Percentiles rank a stretch among this genome's conserved stretches.
Conservation (phyloP, 2,797 vertebrate species). For the Catostomus latipinnis region DNA sequence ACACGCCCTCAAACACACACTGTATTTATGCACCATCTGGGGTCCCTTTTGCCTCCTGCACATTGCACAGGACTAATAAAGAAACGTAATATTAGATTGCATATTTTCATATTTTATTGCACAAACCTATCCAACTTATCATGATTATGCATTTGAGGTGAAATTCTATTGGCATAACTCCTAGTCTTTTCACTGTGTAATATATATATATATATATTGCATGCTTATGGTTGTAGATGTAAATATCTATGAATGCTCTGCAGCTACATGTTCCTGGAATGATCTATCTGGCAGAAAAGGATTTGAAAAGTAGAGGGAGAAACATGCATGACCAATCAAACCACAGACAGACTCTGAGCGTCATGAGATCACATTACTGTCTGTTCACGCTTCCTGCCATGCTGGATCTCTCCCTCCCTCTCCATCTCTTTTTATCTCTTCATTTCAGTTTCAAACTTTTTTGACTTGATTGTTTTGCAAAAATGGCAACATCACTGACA, state of each 20-base stretch:
- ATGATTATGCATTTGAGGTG: neutral
- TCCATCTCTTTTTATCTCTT: no score
- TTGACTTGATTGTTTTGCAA: neutral
- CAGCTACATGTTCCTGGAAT: constrained; percentile 5
- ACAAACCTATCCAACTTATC: neutral
- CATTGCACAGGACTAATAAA: constrained; percentile 1
- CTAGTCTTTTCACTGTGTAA: neutral
- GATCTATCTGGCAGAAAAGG: constrained; percentile 25
- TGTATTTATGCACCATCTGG: neutral
- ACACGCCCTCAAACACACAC: neutral
- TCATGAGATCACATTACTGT: constrained; percentile 73
- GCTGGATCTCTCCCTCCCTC: neutral
- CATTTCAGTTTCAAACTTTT: neutral
- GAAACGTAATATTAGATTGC: neutral
- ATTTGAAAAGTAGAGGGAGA: constrained; percentile 80
- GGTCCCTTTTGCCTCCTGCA: neutral
- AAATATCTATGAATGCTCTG: neutral
- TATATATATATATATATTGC: no score
- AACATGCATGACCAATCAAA: constrained; percentile 78
- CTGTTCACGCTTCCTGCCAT: constrained; percentile 24
- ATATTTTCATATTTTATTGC: neutral
- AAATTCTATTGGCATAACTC: neutral
- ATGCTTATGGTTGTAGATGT: neutral
- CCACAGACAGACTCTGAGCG: constrained; percentile 70
- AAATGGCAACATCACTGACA: neutral